Evolutionary conservation across 2,888 invertebrate species (phyloP).

Genomic region (Autographa pulchrina): DNA sequence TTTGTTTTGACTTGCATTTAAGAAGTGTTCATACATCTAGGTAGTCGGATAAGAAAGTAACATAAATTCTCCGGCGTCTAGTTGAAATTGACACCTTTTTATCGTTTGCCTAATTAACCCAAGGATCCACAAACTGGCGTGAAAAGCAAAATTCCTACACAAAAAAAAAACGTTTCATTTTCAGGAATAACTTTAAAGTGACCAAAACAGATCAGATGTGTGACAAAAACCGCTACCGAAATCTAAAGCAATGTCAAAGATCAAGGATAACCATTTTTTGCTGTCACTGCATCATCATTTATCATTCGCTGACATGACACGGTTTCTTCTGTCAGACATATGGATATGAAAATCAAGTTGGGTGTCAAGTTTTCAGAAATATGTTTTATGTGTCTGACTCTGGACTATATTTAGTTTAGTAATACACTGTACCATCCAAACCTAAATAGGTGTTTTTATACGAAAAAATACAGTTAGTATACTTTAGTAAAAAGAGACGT

Average conservation of each 20-base stretch:
- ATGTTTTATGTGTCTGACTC: not conserved
- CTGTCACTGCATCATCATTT: conserved; percentile 34
- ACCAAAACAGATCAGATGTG: conserved; percentile 1
- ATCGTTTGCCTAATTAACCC: too few relatives aligned
- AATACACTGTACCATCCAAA: too few relatives aligned
- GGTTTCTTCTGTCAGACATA: conserved; percentile 34
- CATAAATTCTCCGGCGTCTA: too few relatives aligned
- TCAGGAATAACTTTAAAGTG: not conserved
- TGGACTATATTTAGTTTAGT: conserved; percentile 2
- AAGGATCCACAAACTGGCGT: too few relatives aligned
- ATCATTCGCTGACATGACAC: conserved; percentile 38
- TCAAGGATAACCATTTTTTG: conserved; percentile 44
- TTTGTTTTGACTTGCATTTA: too few relatives aligned
- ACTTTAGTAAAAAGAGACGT: not conserved
- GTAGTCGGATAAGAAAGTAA: too few relatives aligned
- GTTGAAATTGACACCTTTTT: too few relatives aligned
- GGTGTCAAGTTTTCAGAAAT: conserved; percentile 24
- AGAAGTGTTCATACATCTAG: too few relatives aligned
- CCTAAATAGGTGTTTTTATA: too few relatives aligned
- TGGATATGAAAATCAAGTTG: conserved; percentile 28
- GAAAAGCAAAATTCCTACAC: too few relatives aligned
- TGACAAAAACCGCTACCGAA: conserved; percentile 27
- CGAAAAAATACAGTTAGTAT: too few relatives aligned
- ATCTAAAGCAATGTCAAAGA: conserved; percentile 49
- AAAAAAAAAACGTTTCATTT: not conserved